Base-by-base conservation (phyloP, 2,888 invertebrate species). In the Dryadula phaetusa region DNA sequence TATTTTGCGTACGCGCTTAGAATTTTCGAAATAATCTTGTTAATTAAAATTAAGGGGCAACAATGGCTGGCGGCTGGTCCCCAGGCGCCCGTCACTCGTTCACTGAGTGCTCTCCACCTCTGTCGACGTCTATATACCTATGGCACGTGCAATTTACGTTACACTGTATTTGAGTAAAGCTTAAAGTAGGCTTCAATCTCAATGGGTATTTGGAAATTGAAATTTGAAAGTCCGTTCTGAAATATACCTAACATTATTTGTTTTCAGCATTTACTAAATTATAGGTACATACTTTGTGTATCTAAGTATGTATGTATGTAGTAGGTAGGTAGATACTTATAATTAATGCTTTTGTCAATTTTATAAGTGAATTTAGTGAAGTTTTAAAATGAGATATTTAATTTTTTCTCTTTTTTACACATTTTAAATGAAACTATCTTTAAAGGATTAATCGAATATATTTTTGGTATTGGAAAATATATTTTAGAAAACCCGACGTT, bases 21-120 rank as follows among this genome's bases (percentile, higher is more conserved):
- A 42, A 58, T 42, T 58, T 58, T 42, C 44, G 16, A 60, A 60
- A 44, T 60, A 60, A 60, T 44, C 44, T 60, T 60, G 58, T 60
- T 60, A 60, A 60, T 60, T 60, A 60, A 60, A 60, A 60, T 60
- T 60, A 60, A 44, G 37, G 58, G 44, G 25, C 25, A 28, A 60
- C 58, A 60, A 60, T 60, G 58, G 52, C 46, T 46, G 46, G 56
- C 20, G 40, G 52, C 52, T 32, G 49, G 40, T 64, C 64, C 56
- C 64, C 47, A 34, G 56, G 53, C 56, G 37, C 37, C 40, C 56
- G 46, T 64, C 47, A 47, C 63, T 44, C 63, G 28, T 32, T 44
- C 18, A 60, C 60, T 28, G 42, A 60, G 44, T 42, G 60, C 44
- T 28, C 44, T 28, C 42, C 22, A 60, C 58, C 44, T 60, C 12